Conservation (phyloP, 30 jellyfish, hydroid and myxozoan genomes). For the Aurelia aurita region DNA sequence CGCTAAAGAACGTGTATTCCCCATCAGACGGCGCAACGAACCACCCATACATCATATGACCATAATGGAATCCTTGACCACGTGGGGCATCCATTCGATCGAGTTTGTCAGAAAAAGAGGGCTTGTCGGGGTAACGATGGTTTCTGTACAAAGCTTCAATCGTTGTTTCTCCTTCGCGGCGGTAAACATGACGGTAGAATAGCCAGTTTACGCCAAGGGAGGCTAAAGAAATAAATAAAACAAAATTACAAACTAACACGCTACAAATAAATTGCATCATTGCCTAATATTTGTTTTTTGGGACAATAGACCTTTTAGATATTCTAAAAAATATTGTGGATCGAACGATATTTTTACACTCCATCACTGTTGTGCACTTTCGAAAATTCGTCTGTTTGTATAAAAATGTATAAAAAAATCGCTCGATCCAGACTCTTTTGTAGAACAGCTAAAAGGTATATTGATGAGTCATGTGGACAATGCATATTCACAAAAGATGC, state of each 20-base stretch:
- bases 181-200: conserved; percentile 68
- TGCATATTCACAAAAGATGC: no score
- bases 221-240: conserved; percentile 33
- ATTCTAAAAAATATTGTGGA: no score
- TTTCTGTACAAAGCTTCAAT: conserved; percentile 88
- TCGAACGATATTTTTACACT: no score
- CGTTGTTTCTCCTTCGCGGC: conserved; percentile 91
- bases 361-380: no score
- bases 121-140: conserved; percentile 90
- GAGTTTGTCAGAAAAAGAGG: conserved; percentile 44
- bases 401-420: no score
- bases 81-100: conserved; percentile 92
- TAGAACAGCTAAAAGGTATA: no score
- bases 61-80: conserved; percentile 78
- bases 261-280: not conserved
- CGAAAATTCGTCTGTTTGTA: no score
- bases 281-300: no score
- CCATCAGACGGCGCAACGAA: conserved; percentile 97
- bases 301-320: no score
- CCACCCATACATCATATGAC: conserved; percentile 99
- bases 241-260: not conserved
- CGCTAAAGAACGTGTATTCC: conserved; percentile 91
- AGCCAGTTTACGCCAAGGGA: conserved; percentile 92
- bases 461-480: no score
- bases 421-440: no score